Percentiles rank a stretch among this genome's conserved stretches.
phyloP scores from a whole-genome alignment of 2,113 vertebrate genomes.

The Sus scrofa region DNA sequence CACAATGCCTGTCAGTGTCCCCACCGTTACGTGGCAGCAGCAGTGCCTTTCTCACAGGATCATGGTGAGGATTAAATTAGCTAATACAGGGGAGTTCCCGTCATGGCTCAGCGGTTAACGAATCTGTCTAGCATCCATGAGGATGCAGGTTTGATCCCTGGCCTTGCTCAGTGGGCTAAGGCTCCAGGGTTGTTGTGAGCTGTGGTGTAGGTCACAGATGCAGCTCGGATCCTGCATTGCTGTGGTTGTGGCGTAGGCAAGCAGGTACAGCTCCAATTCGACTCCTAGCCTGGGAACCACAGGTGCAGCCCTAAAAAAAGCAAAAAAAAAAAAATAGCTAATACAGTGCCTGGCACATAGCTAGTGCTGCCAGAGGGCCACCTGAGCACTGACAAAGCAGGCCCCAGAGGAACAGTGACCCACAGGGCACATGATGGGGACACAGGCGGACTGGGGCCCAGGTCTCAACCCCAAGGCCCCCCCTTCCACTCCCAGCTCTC shows the following conservation, averaged over 20 bases:
- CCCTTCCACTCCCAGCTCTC: background rate
- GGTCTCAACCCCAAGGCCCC: background rate
- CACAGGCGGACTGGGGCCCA: too few relatives aligned
- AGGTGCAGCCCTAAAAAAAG: too few relatives aligned
- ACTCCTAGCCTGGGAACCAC: too few relatives aligned
- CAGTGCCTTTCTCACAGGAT: accelerated
- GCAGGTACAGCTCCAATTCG: too few relatives aligned
- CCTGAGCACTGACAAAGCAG: background rate
- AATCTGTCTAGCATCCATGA: too few relatives aligned
- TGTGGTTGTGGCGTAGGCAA: too few relatives aligned
- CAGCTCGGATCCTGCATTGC: too few relatives aligned
- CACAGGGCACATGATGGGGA: accelerated
- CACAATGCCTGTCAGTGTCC: background rate
- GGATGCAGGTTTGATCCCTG: too few relatives aligned
- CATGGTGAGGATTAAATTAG: accelerated
- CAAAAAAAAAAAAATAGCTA: background rate
- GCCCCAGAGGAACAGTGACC: background rate
- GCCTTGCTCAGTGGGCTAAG: too few relatives aligned
- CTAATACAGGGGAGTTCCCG: background rate
- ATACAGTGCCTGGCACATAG: background rate
- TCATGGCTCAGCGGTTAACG: too few relatives aligned
- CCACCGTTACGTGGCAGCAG: background rate
- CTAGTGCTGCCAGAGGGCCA: accelerated
- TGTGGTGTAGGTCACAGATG: too few relatives aligned
- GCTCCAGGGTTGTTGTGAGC: too few relatives aligned